Percentiles rank a stretch among this genome's conserved stretches.
phyloP scores from a whole-genome alignment of 37 sponge, comb jelly and placozoan genomes.

The Theonella swinhoei region DNA sequence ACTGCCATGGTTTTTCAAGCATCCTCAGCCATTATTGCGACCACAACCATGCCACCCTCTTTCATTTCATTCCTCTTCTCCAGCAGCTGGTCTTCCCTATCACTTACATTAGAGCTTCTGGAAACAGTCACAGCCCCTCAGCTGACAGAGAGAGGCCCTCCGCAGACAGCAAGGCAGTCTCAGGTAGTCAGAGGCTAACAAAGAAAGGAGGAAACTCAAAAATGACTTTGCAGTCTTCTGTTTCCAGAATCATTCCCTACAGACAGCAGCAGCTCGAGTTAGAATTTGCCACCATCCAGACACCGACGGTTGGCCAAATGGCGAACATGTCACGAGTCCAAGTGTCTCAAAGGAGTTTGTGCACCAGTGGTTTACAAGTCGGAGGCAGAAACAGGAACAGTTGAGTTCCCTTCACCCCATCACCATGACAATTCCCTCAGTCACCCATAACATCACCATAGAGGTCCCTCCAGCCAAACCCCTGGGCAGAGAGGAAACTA shows the following conservation, averaged over 20 bases:
- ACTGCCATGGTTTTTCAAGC: background rate
- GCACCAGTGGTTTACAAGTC: slow-evolving; percentile 88
- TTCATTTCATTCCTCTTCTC: background rate
- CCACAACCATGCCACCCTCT: background rate
- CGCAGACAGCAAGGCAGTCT: background rate
- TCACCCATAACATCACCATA: slow-evolving; percentile 41
- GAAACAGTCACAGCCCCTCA: background rate
- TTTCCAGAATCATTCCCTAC: background rate
- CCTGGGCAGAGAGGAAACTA: too few relatives aligned
- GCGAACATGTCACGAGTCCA: slow-evolving; percentile 37
- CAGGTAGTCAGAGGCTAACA: too few relatives aligned
- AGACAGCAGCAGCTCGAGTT: slow-evolving; percentile 43
- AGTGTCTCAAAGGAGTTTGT: slow-evolving; percentile 73
- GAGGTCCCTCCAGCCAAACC: slow-evolving; percentile 53
- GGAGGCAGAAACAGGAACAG: slow-evolving; percentile 60
- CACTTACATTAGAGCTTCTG: background rate
- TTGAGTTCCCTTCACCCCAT: background rate
- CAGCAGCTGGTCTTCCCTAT: background rate
- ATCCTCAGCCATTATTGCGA: background rate
- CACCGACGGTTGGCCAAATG: slow-evolving; percentile 64
- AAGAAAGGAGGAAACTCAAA: background rate
- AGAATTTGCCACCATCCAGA: slow-evolving; percentile 55
- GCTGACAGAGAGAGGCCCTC: background rate
- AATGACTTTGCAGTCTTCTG: background rate
- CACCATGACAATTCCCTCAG: slow-evolving; percentile 29